A percentile compares a stretch with the other conserved stretches of the same genome.
phyloP scores from a whole-genome alignment of 1,140 invertebrate species.

The Globodera ellingtonae region DNA sequence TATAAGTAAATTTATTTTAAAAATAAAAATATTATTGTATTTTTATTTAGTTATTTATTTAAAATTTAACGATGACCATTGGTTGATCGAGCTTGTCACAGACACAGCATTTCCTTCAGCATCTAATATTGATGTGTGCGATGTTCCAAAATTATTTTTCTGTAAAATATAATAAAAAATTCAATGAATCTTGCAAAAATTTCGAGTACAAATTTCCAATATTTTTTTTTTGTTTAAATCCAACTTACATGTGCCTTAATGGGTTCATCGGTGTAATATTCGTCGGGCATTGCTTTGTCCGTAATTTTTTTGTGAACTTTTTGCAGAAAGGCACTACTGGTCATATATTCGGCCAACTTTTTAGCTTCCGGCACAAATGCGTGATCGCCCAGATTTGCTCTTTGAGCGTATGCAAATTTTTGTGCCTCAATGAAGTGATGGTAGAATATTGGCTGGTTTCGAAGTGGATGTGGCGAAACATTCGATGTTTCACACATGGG shows the following conservation, averaged over 20 bases:
- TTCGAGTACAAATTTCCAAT: constrained; percentile 12
- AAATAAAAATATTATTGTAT: neutral
- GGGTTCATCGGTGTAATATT: constrained; percentile 41
- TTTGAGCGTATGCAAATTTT: constrained; percentile 85
- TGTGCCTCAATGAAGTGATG: constrained; percentile 85
- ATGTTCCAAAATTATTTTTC: constrained; percentile 73
- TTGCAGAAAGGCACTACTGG: constrained; percentile 32
- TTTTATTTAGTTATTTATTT: neutral
- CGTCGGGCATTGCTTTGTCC: constrained; percentile 21
- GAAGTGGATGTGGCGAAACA: constrained; percentile 60
- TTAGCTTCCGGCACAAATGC: constrained; percentile 73
- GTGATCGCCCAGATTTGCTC: constrained; percentile 81
- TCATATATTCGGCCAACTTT: constrained; percentile 57
- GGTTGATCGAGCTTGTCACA: constrained; percentile 86
- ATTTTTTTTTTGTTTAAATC: neutral
- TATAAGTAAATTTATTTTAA: too few species aligned
- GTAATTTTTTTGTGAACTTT: constrained; percentile 32
- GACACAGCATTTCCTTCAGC: constrained; percentile 86
- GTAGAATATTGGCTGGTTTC: constrained; percentile 67
- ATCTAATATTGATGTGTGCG: constrained; percentile 82
- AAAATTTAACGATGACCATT: constrained; percentile 69
- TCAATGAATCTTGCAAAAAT: constrained; percentile 25
- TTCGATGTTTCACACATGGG: neutral
- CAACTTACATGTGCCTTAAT: neutral
- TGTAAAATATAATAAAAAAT: constrained; percentile 12